Percentiles rank a stretch among this genome's conserved stretches.
Conservation (phyloP, 2,797 vertebrate genomes). For the Erpetoichthys calabaricus region DNA sequence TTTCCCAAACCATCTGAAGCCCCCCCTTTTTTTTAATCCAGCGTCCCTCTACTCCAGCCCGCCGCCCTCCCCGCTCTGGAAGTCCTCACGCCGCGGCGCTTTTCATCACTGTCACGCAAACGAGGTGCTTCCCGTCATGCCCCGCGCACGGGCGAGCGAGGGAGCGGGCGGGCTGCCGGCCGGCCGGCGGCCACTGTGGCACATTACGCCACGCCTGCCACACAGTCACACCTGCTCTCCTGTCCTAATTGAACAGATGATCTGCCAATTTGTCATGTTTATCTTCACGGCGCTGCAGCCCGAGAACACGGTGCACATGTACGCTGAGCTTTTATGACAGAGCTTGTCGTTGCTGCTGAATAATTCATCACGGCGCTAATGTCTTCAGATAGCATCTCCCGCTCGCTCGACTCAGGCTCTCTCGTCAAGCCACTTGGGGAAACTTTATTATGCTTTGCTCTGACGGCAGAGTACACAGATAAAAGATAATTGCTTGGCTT, state of each 20-base stretch:
- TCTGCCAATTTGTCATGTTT: slow-evolving; percentile 64
- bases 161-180: too few species aligned
- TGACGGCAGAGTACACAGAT: slow-evolving; percentile 90
- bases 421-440: slow-evolving; percentile 65
- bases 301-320: slow-evolving; percentile 36
- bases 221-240: slow-evolving; percentile 49
- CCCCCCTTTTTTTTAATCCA: slow-evolving; percentile 4
- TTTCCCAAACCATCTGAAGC: too few species aligned
- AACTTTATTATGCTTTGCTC: slow-evolving; percentile 80
- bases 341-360: slow-evolving; percentile 72
- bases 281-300: slow-evolving; percentile 35
- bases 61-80: slow-evolving; percentile 11
- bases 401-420: slow-evolving; percentile 29
- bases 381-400: slow-evolving; percentile 57
- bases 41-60: background rate
- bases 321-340: slow-evolving; percentile 48
- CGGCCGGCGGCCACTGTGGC: slow-evolving; percentile 23
- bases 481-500: slow-evolving; percentile 98
- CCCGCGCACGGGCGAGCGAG: slow-evolving; percentile 11
- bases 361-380: slow-evolving; percentile 76
- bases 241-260: slow-evolving; percentile 54
- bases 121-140: slow-evolving; percentile 42
- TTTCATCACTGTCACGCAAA: slow-evolving; percentile 51
- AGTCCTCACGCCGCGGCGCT: slow-evolving; percentile 25
- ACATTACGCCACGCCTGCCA: slow-evolving; percentile 36